Evolutionary conservation across 2,888 invertebrate species (phyloP).

Genomic region (Microplitis deprimator): DNA sequence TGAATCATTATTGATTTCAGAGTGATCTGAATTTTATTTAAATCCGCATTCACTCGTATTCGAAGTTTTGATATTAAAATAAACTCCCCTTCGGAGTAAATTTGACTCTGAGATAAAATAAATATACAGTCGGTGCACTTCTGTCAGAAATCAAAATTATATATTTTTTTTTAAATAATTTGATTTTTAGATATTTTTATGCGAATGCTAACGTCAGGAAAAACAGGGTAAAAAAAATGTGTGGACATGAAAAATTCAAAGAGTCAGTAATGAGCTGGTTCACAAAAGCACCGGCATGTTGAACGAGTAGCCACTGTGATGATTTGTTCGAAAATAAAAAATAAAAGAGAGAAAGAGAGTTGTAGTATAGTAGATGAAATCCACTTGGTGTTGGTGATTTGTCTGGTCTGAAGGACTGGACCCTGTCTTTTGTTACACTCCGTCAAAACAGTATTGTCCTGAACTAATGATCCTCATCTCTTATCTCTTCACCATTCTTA

Average conservation of each 20-base stretch:
- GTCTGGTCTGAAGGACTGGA: slow-evolving; percentile 57
- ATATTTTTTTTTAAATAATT: too few species aligned
- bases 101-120: too few species aligned
- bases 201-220: too few species aligned
- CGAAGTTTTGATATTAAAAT: too few species aligned
- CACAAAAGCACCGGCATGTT: slow-evolving; percentile 62
- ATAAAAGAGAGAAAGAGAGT: background rate
- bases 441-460: slow-evolving; percentile 68
- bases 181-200: too few species aligned
- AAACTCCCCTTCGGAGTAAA: too few species aligned
- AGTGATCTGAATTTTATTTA: too few species aligned
- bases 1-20: too few species aligned
- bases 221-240: slow-evolving; percentile 10
- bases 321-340: slow-evolving; percentile 61
- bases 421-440: slow-evolving; percentile 37
- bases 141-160: too few species aligned
- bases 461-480: slow-evolving; percentile 62
- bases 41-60: too few species aligned
- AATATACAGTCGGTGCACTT: too few species aligned
- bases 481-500: slow-evolving; percentile 34
- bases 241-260: slow-evolving; percentile 65
- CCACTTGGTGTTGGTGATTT: slow-evolving; percentile 58
- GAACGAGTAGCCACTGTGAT: slow-evolving; percentile 60
- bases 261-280: slow-evolving; percentile 65
- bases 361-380: slow-evolving; percentile 44